These are phyloP conservation scores for Drosophila ambigua DNA, from an alignment of 1,140 invertebrate genomes.

Conservation along the genomic window DNA sequence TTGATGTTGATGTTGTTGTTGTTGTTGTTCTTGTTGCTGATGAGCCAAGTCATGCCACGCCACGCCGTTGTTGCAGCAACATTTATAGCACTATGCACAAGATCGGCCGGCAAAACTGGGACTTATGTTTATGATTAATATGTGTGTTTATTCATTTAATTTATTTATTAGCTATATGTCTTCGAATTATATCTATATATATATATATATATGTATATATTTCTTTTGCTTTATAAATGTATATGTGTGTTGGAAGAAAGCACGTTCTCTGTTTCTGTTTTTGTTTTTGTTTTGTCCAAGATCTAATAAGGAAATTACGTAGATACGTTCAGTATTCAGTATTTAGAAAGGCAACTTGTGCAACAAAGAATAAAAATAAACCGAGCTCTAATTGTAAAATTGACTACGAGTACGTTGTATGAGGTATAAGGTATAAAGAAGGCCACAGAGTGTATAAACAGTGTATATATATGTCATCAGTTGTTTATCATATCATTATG, in stretches of 20 bases:
- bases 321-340: slow-evolving; percentile 26
- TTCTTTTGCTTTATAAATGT: slow-evolving; percentile 16
- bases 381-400: slow-evolving; percentile 60
- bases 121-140: slow-evolving; percentile 23
- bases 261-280: slow-evolving; percentile 25
- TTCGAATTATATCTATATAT: slow-evolving; percentile 31
- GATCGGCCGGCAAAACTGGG: slow-evolving; percentile 47
- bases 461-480: slow-evolving; percentile 23
- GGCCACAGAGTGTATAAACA: slow-evolving; percentile 77
- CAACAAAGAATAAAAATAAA: slow-evolving; percentile 27
- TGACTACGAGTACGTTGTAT: slow-evolving; percentile 81
- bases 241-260: slow-evolving; percentile 50
- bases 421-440: slow-evolving; percentile 76
- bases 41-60: slow-evolving; percentile 9
- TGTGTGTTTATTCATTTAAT: slow-evolving; percentile 11
- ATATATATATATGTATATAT: slow-evolving; percentile 28
- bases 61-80: slow-evolving; percentile 14
- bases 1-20: slow-evolving; percentile 29
- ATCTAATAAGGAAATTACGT: slow-evolving; percentile 59
- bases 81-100: slow-evolving; percentile 61
- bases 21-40: slow-evolving; percentile 13
- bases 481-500: slow-evolving; percentile 47
- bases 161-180: slow-evolving; percentile 23
- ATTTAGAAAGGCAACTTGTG: slow-evolving; percentile 76
- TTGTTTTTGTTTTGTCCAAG: slow-evolving; percentile 54